These are phyloP conservation scores for Artemia franciscana DNA, from an alignment of 1,140 invertebrate genomes.

Conservation along the genomic window DNA sequence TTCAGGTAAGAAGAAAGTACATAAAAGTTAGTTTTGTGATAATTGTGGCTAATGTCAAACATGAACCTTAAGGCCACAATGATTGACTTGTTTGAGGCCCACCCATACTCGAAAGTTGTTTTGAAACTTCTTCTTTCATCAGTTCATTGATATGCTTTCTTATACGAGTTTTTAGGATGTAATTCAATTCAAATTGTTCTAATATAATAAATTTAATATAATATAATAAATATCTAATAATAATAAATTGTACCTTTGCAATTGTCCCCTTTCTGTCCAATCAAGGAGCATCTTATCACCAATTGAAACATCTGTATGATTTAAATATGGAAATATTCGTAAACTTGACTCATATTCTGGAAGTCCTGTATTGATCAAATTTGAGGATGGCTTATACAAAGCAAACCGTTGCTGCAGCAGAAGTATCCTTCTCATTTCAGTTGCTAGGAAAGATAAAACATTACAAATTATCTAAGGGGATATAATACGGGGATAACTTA, in stretches of 20 bases:
- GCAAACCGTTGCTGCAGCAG: conserved; percentile 12
- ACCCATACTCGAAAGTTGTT: no score
- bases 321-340: not conserved
- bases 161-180: no score
- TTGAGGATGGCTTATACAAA: conserved; percentile 11
- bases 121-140: no score
- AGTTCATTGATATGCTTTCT: no score
- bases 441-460: conserved; percentile 8
- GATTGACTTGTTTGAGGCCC: no score
- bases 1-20: no score
- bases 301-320: conserved; percentile 9
- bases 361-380: conserved; percentile 14
- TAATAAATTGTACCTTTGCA: conserved; percentile 13
- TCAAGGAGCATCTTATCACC: conserved; percentile 11
- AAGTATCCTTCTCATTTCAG: conserved; percentile 12
- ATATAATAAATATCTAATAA: no score
- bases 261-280: conserved; percentile 11
- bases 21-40: no score
- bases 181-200: no score
- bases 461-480: not conserved
- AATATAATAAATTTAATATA: no score
- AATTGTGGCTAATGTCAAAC: no score
- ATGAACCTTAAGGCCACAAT: no score
- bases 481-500: not conserved
- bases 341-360: conserved; percentile 11